Conservation (phyloP, 2,797 vertebrate genomes). For the Petrocephalus schoutedeni region DNA sequence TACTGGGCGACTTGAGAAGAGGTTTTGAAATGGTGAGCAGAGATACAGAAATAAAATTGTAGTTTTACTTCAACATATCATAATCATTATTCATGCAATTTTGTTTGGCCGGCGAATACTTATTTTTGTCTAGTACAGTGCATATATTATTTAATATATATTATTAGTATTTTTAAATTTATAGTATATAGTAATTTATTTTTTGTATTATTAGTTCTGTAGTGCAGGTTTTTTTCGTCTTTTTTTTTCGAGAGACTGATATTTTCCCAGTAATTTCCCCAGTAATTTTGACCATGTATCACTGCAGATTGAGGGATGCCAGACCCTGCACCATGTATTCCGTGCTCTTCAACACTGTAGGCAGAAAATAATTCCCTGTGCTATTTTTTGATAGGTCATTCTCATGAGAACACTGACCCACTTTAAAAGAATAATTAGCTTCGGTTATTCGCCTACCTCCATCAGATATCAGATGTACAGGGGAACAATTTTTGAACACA, state of each 20-base stretch:
- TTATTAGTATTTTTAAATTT: neutral
- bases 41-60: neutral
- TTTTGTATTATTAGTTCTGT: neutral
- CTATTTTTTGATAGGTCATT: slow-evolving; percentile 1
- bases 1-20: neutral
- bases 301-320: neutral
- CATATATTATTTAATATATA: neutral
- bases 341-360: neutral
- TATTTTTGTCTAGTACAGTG: neutral
- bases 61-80: neutral
- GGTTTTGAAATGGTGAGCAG: neutral
- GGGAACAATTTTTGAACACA: neutral
- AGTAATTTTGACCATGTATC: neutral
- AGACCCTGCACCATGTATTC: neutral
- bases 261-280: neutral
- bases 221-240: neutral
- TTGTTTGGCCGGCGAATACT: neutral
- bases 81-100: neutral
- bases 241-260: neutral
- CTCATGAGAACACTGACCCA: slow-evolving; percentile 9
- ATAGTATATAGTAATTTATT: neutral
- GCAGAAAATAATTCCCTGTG: neutral
- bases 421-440: slow-evolving; percentile 20
- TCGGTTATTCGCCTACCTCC: neutral
- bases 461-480: neutral